phyloP scores from a whole-genome alignment of 2,113 vertebrate genomes.

The Odocoileus virginianus region DNA sequence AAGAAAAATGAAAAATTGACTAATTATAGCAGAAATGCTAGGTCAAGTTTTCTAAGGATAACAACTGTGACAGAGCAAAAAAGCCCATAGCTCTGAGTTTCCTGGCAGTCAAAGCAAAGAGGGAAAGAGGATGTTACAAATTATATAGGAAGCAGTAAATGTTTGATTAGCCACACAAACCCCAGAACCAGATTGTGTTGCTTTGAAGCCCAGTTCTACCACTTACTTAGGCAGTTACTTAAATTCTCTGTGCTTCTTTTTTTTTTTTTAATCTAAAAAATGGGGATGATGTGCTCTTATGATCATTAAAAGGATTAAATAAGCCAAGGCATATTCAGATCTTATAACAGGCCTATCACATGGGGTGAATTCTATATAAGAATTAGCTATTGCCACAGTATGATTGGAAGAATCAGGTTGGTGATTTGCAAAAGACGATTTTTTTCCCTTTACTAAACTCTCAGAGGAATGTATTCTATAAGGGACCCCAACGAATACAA shows the following conservation, averaged over 20 bases:
- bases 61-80: neutral
- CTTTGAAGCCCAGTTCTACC: neutral
- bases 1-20: conserved; percentile 13
- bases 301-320: neutral
- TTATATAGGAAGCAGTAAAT: conserved; percentile 11
- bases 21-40: neutral
- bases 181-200: neutral
- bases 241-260: neutral
- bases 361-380: neutral
- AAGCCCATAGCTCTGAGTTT: neutral
- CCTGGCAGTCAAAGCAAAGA: conserved; percentile 56
- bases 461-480: neutral
- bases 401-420: neutral
- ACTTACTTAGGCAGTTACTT: neutral
- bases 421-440: neutral
- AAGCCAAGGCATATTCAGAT: neutral
- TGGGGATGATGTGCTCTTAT: neutral
- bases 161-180: neutral
- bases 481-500: neutral
- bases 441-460: neutral
- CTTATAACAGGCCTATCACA: neutral
- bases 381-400: neutral
- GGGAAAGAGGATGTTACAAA: conserved; percentile 16
- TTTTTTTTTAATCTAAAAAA: conserved; percentile 14
- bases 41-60: conserved; percentile 38